Evolutionary conservation across 1,140 invertebrate species (phyloP).

Genomic region (Carposina sasakii): DNA sequence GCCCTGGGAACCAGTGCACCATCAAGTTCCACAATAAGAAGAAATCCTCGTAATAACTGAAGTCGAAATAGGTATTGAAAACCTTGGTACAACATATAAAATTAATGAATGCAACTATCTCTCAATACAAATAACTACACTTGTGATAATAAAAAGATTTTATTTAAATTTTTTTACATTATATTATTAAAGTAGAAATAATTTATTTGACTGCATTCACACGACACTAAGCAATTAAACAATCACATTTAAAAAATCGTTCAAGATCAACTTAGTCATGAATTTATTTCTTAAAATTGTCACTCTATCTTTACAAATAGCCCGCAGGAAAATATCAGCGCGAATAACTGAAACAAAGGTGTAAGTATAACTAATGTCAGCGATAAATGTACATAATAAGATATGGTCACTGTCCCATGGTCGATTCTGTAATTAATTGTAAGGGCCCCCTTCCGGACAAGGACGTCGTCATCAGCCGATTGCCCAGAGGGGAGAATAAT

Average conservation of each 20-base stretch:
- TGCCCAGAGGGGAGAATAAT: too few species aligned
- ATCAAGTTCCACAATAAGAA: conserved; percentile 60
- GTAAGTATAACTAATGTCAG: conserved; percentile 6
- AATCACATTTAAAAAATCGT: conserved; percentile 18
- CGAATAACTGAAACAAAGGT: conserved; percentile 76
- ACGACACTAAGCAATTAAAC: conserved; percentile 18
- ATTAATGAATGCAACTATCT: too few species aligned
- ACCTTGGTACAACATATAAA: too few species aligned
- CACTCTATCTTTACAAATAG: conserved; percentile 83
- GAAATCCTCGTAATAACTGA: too few species aligned
- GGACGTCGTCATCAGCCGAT: too few species aligned
- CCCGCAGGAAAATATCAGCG: conserved; percentile 81
- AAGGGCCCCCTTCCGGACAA: too few species aligned
- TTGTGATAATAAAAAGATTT: conserved; percentile 15
- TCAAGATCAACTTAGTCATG: conserved; percentile 27
- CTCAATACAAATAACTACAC: too few species aligned
- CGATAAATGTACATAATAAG: neutral
- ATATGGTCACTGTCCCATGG: neutral
- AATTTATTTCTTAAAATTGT: conserved; percentile 20
- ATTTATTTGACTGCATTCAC: conserved; percentile 28
- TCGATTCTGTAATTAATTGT: too few species aligned
- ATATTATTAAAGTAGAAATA: conserved; percentile 34
- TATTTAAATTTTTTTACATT: conserved; percentile 17
- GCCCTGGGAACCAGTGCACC: conserved; percentile 46
- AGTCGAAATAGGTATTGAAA: too few species aligned